phyloP scores from a whole-genome alignment of 2,888 invertebrate species.

The Leucoptera coffeella region DNA sequence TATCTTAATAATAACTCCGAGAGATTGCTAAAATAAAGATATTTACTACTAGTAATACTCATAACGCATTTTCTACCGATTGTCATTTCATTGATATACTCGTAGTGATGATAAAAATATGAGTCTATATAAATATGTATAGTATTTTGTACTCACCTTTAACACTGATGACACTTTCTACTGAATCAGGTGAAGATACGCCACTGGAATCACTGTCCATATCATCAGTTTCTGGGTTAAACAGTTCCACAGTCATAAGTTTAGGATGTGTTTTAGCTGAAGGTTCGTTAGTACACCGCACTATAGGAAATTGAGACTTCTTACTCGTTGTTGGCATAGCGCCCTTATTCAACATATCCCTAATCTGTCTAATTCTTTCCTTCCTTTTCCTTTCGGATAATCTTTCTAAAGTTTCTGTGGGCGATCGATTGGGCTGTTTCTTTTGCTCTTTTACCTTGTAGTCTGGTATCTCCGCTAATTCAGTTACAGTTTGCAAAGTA shows the following conservation, averaged over 20 bases:
- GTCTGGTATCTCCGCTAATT: constrained; percentile 57
- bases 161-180: constrained; percentile 78
- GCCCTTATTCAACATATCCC: constrained; percentile 63
- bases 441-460: constrained; percentile 39
- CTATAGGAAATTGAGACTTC: constrained; percentile 60
- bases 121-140: too few species aligned
- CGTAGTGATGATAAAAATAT: too few species aligned
- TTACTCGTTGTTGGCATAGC: constrained; percentile 48
- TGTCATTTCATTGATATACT: too few species aligned
- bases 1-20: too few species aligned
- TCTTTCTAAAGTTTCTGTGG: constrained; percentile 30
- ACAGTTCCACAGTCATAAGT: constrained; percentile 73
- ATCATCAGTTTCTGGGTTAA: constrained; percentile 87
- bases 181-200: constrained; percentile 81
- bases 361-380: constrained; percentile 62
- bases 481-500: constrained; percentile 55
- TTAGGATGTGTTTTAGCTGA: constrained; percentile 66
- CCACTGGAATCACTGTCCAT: constrained; percentile 85
- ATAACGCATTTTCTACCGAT: too few species aligned
- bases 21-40: too few species aligned
- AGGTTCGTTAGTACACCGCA: constrained; percentile 58
- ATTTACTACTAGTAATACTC: too few species aligned
- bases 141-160: neutral
- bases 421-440: constrained; percentile 29
- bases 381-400: constrained; percentile 51